Base-by-base conservation (phyloP, 2,888 invertebrate genomes). In the Clistopyga incitator region DNA sequence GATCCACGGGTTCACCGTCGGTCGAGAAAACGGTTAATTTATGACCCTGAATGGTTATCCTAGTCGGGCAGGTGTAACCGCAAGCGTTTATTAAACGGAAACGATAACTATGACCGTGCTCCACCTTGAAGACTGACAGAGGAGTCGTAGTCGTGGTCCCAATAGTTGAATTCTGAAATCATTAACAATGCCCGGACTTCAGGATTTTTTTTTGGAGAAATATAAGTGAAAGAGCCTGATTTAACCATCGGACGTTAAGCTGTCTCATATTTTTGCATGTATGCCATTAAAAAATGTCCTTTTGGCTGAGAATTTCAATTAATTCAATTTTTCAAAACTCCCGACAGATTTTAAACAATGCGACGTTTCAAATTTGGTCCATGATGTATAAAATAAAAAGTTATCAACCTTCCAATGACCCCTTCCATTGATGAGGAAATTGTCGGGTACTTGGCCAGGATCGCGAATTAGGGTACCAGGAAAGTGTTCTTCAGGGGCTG, bases 371-470 rank as follows among this genome's bases (percentile, higher is more conserved):
- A n/a, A n/a, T n/a, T n/a, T n/a, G n/a, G n/a, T n/a, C 3, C 1
- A 56, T 23, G 11, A 56, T 11, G 3, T 8, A 18, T 1, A 20
- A 54, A 3, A 15, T 56, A 59, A 59, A 6, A 29, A 29, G 6
- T 1, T 59, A 77, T 71, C 47, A 20, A 81, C 77, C 75, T 77
- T 75, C 78, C 81, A 87, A 74, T 78, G 80, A 23, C 97, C 97
- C 93, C 97, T 97, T 92, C 98, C 98, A 94, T 98, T 98, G 89
- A 98, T 96, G 79, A 98, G 94, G 79, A 97, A 94, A 52, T 96
- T 96, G 90, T 97, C 96, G 47, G 97, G 97, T 91, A 96, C 96
- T 93, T 97, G 97, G 20, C 97, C 97, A 47, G 96, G 96, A 92
- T 96, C 96, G 81, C 96, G 96, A 47, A 96, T 96, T 74, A 96